Evolutionary conservation across 2,113 vertebrate species (phyloP).

Genomic region (Cepphus grylle): DNA sequence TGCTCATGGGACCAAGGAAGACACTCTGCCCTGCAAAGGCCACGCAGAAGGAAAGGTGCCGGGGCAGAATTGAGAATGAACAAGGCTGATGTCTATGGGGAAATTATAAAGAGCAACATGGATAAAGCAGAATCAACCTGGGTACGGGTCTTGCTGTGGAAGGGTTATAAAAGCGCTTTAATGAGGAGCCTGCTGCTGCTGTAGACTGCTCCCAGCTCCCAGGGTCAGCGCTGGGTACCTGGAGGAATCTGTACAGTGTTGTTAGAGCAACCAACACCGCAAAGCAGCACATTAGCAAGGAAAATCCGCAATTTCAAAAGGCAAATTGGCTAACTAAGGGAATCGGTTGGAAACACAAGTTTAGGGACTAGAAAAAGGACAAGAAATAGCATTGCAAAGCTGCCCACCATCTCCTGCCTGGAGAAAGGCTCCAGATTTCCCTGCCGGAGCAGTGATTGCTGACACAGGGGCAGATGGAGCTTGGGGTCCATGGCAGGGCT

Average conservation of each 20-base stretch:
- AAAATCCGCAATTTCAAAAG: background rate
- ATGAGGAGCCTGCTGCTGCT: background rate
- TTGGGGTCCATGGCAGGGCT: background rate
- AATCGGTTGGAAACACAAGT: background rate
- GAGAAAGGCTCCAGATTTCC: background rate
- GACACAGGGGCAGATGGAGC: background rate
- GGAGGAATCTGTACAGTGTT: background rate
- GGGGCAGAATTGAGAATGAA: background rate
- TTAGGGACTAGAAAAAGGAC: background rate
- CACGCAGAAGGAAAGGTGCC: background rate
- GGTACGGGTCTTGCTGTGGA: no score
- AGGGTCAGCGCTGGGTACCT: background rate
- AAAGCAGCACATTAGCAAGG: background rate
- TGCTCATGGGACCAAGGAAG: background rate
- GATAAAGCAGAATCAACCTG: background rate
- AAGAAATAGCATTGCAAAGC: background rate
- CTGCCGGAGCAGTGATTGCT: rapidly evolving
- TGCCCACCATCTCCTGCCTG: no score
- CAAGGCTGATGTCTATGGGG: background rate
- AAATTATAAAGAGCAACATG: background rate
- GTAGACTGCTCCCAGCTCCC: background rate
- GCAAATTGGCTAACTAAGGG: background rate
- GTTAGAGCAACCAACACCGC: background rate
- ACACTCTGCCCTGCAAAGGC: background rate
- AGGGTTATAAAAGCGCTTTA: background rate